Conservation (phyloP, 2,113 vertebrate species). For the human (Homo sapiens) region GRCh38 chrX:38786501-38787000, state of each 20-base stretch:
- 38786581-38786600: background rate
- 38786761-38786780: background rate
- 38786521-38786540: constrained; percentile 8
- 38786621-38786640: background rate
- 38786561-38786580: constrained; percentile 13
- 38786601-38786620: constrained; percentile 3
- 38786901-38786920: background rate
- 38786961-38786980: too few species aligned
- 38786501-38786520: background rate
- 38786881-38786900: background rate
- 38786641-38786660: background rate
- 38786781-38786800: background rate
- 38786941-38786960: background rate
- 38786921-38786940: background rate
- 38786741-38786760: background rate
- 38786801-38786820: background rate
- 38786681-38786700: constrained; percentile 24
- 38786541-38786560: constrained; percentile 1
- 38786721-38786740: background rate
- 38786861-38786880: background rate
- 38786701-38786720: constrained; percentile 19
- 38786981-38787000: too few species aligned
- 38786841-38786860: background rate
- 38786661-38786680: background rate
- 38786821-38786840: background rate